These are phyloP conservation scores for Columbina picui DNA, from an alignment of 2,113 vertebrate species.

Conservation along the genomic window DNA sequence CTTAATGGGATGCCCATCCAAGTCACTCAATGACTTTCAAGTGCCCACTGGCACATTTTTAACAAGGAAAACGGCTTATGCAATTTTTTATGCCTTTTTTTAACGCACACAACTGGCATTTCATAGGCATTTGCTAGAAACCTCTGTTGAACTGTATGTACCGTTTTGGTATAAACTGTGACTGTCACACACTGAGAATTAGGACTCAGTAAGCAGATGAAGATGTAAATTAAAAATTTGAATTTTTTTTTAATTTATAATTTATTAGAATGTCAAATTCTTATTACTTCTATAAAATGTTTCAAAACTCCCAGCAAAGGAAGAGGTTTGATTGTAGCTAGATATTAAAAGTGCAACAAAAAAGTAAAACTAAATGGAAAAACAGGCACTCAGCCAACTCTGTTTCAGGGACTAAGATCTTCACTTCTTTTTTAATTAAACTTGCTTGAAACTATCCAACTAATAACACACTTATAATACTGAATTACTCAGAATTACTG, in stretches of 20 bases:
- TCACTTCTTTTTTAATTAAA: not conserved
- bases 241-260: conserved; percentile 33
- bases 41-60: not conserved
- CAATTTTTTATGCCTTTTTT: not conserved
- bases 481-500: not conserved
- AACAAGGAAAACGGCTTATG: not conserved
- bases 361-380: not conserved
- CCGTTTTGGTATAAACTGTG: not conserved
- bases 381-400: not conserved
- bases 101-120: not conserved
- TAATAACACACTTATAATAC: not conserved
- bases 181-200: not conserved
- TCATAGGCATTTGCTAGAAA: not conserved
- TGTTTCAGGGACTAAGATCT: not conserved
- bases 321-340: not conserved
- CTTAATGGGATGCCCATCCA: not conserved
- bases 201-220: not conserved
- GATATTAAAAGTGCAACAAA: not conserved
- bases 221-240: not conserved
- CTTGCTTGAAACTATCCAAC: not conserved
- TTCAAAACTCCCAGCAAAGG: conserved; percentile 31
- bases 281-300: not conserved
- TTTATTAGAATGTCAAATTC: not conserved
- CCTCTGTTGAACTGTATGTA: not conserved
- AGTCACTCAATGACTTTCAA: not conserved